phyloP scores from a whole-genome alignment of 2,797 vertebrate genomes.

The Spea hammondii region DNA sequence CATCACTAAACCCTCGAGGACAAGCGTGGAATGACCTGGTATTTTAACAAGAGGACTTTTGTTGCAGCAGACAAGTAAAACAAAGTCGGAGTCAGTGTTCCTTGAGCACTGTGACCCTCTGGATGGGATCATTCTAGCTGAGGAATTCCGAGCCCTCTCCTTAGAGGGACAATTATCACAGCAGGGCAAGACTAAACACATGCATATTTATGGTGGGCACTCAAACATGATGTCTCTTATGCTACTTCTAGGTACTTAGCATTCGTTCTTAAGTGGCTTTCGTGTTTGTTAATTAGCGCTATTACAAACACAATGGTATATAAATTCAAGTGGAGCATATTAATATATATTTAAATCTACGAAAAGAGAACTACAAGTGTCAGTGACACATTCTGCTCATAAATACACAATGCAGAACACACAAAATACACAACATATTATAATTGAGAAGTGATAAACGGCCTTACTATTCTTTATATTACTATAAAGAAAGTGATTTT shows the following conservation, averaged over 20 bases:
- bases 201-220: conserved; percentile 43
- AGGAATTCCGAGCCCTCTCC: conserved; percentile 41
- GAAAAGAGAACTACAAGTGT: background rate
- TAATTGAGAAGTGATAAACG: no score
- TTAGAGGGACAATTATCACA: conserved; percentile 53
- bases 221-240: conserved; percentile 24
- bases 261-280: conserved; percentile 10
- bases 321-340: background rate
- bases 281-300: conserved; percentile 5
- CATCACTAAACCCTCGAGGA: conserved; percentile 27
- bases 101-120: conserved; percentile 36
- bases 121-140: conserved; percentile 32
- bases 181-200: conserved; percentile 49
- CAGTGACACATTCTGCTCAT: no score
- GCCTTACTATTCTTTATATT: no score
- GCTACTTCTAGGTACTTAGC: conserved; percentile 30
- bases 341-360: background rate
- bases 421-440: no score
- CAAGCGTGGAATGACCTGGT: conserved; percentile 41
- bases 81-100: conserved; percentile 34
- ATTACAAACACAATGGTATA: conserved; percentile 4
- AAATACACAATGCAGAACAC: no score
- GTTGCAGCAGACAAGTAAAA: conserved; percentile 41
- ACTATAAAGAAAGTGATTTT: no score
- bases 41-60: conserved; percentile 47